These are phyloP conservation scores for Forficula auricularia DNA, from an alignment of 1,140 invertebrate species.

Conservation along the genomic window DNA sequence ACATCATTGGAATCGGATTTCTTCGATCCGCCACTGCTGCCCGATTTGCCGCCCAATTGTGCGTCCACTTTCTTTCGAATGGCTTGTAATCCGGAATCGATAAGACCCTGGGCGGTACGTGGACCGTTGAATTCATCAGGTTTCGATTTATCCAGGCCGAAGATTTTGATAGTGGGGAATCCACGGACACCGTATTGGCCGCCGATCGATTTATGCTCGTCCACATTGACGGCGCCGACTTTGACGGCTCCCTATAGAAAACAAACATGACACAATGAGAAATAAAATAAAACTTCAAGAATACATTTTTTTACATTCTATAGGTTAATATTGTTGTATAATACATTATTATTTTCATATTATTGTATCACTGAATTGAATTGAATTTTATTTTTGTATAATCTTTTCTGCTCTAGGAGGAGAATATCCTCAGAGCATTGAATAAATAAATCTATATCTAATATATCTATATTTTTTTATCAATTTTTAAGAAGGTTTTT, in stretches of 20 bases:
- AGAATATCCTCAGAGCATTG: too few species aligned
- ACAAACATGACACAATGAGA: conserved; percentile 7
- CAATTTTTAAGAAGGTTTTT: too few species aligned
- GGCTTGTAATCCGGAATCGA: conserved; percentile 63
- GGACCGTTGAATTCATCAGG: conserved; percentile 74
- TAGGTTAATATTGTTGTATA: background rate
- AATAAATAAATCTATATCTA: too few species aligned
- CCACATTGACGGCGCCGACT: conserved; percentile 84
- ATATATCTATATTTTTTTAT: too few species aligned
- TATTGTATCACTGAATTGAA: too few species aligned
- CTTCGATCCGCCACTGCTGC: conserved; percentile 20
- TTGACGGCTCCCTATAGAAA: conserved; percentile 66
- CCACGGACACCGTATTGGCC: conserved; percentile 69
- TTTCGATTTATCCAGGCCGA: conserved; percentile 69
- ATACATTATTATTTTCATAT: too few species aligned
- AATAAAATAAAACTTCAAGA: background rate
- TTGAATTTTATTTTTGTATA: too few species aligned
- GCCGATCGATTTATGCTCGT: conserved; percentile 68
- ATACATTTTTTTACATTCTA: background rate
- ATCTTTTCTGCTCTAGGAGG: too few species aligned
- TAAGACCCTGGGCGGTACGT: conserved; percentile 68
- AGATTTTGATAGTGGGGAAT: conserved; percentile 95
- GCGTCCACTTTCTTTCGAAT: conserved; percentile 47
- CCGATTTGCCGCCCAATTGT: conserved; percentile 41
- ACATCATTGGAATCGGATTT: conserved; percentile 51